Conservation (phyloP, 2,888 invertebrate genomes). For the Apodemia mormo region DNA sequence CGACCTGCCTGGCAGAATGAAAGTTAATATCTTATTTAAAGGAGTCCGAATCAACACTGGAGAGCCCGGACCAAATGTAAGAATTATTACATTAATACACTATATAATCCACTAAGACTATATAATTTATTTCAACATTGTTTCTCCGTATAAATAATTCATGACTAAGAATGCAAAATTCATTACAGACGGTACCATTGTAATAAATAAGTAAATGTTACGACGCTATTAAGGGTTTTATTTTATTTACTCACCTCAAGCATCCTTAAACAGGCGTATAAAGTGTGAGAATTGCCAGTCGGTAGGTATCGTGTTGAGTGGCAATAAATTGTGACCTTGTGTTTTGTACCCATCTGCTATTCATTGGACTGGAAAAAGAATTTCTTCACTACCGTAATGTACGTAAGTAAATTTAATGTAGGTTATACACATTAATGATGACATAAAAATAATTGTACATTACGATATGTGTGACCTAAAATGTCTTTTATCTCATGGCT, state of each 20-base stretch:
- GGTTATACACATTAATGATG: too few species aligned
- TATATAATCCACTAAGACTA: background rate
- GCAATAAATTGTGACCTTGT: constrained; percentile 44
- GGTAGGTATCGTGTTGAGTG: constrained; percentile 49
- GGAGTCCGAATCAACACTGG: too few species aligned
- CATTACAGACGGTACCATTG: constrained; percentile 25
- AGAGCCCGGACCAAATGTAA: too few species aligned
- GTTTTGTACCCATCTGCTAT: constrained; percentile 26
- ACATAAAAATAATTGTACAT: too few species aligned
- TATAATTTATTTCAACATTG: background rate
- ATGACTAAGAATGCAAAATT: background rate
- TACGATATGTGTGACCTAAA: too few species aligned
- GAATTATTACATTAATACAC: too few species aligned
- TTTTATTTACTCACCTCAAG: constrained; percentile 67
- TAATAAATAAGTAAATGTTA: constrained; percentile 59
- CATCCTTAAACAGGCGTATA: constrained; percentile 58
- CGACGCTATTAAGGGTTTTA: constrained; percentile 63
- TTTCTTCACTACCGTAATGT: background rate
- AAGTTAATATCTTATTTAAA: too few species aligned
- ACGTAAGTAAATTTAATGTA: too few species aligned
- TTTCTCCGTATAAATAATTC: background rate
- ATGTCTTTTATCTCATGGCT: too few species aligned
- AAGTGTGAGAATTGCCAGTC: constrained; percentile 65
- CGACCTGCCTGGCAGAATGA: too few species aligned
- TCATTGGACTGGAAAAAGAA: constrained; percentile 4